Percentiles rank a stretch among this genome's conserved stretches.
These are phyloP conservation scores for Actinemys pallida DNA, from an alignment of 2,113 vertebrate species.

Conservation along the genomic window DNA sequence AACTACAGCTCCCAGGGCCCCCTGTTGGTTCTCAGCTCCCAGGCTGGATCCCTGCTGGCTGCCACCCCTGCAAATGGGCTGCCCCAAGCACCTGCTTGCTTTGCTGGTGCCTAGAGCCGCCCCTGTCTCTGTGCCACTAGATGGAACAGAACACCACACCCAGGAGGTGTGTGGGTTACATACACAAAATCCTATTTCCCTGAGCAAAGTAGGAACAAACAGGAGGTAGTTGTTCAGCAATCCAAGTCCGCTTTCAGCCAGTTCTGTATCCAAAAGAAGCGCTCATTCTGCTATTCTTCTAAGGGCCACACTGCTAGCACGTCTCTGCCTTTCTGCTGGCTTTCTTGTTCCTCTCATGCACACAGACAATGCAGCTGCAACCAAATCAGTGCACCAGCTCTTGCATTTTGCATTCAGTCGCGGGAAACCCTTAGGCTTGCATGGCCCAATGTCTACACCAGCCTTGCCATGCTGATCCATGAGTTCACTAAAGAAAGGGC, in stretches of 20 bases:
- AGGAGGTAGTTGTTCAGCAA: neutral
- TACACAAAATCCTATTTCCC: neutral
- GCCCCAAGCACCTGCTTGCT: too few species aligned
- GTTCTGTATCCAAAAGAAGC: neutral
- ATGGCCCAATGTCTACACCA: neutral
- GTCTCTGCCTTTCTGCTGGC: neutral
- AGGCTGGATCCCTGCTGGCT: too few species aligned
- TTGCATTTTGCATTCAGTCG: neutral
- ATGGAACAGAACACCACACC: too few species aligned
- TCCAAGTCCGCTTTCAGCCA: neutral
- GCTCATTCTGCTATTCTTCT: neutral
- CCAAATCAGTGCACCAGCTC: neutral
- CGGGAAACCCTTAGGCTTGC: neutral
- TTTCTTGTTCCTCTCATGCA: neutral
- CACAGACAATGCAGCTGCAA: neutral
- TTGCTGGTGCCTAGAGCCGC: too few species aligned
- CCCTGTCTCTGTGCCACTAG: too few species aligned
- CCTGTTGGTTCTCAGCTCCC: too few species aligned
- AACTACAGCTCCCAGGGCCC: too few species aligned
- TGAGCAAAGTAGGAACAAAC: fast-evolving
- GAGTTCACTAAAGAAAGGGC: neutral
- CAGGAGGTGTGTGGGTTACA: too few species aligned
- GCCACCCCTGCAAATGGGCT: too few species aligned
- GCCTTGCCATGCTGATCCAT: neutral
- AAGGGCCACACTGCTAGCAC: neutral